These are phyloP conservation scores for Drosophila ezoana DNA, from an alignment of 2,888 invertebrate genomes.

Conservation along the genomic window DNA sequence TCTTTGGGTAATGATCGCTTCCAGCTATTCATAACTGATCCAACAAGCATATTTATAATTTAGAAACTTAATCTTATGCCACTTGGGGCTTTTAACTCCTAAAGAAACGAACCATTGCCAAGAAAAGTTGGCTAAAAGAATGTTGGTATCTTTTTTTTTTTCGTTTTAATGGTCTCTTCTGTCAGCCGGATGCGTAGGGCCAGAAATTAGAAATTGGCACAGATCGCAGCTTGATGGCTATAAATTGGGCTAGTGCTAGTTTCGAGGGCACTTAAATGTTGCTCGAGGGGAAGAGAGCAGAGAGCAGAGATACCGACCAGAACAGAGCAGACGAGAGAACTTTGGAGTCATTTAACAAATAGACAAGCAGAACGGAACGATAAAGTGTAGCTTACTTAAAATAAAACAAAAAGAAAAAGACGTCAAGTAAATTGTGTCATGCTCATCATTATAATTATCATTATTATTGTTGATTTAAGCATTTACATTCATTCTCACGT, in stretches of 20 bases:
- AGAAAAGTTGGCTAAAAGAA: constrained; percentile 16
- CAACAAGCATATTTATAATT: background rate
- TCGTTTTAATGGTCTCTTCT: constrained; percentile 10
- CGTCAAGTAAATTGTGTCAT: constrained; percentile 53
- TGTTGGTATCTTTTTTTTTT: background rate
- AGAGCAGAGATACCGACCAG: background rate
- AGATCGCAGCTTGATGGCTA: constrained; percentile 69
- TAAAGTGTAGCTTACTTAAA: constrained; percentile 48
- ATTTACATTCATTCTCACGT: constrained; percentile 53
- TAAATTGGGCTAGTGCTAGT: constrained; percentile 55
- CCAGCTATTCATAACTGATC: background rate
- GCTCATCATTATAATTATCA: constrained; percentile 47
- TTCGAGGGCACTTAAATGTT: constrained; percentile 23
- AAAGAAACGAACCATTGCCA: constrained; percentile 15
- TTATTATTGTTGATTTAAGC: constrained; percentile 55
- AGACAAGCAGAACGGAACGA: constrained; percentile 13
- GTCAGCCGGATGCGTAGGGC: constrained; percentile 10
- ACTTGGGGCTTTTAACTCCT: constrained; percentile 1
- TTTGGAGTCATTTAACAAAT: constrained; percentile 25
- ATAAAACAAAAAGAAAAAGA: constrained; percentile 8
- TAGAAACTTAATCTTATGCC: background rate
- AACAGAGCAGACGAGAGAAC: background rate
- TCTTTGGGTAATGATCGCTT: background rate
- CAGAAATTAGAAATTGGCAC: constrained; percentile 59
- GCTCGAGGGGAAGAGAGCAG: constrained; percentile 6